Evolutionary conservation across 2,888 invertebrate species (phyloP).

Genomic region (Acanthacorydalis orientalis): DNA sequence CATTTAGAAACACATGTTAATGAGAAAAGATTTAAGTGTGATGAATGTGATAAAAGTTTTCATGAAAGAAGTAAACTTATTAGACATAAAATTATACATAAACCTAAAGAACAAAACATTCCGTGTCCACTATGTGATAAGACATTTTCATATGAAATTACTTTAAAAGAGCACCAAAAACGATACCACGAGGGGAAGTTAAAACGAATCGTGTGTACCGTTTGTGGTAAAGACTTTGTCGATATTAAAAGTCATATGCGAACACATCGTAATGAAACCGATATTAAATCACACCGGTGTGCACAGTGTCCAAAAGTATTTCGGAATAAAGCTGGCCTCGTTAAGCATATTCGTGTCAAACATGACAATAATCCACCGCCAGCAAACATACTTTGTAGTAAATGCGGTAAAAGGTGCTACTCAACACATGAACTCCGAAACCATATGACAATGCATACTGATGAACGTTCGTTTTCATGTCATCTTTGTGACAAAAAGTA

Average conservation of each 20-base stretch:
- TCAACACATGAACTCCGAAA: background rate
- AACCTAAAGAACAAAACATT: background rate
- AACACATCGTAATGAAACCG: background rate
- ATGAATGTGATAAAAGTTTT: background rate
- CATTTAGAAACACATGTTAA: background rate
- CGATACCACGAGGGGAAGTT: background rate
- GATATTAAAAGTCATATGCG: background rate
- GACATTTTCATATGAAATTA: background rate
- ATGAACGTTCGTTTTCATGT: background rate
- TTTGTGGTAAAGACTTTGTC: background rate
- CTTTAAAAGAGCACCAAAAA: background rate
- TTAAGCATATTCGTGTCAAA: background rate
- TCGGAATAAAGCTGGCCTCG: background rate
- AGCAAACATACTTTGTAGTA: background rate
- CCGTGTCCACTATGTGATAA: background rate
- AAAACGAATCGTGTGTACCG: background rate
- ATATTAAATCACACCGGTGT: background rate
- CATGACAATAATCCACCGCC: background rate
- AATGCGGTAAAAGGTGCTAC: slow-evolving; percentile 1
- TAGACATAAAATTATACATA: background rate
- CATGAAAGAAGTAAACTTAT: background rate
- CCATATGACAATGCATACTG: background rate
- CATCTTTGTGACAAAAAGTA: background rate
- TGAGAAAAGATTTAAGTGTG: background rate
- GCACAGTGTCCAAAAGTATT: background rate